phyloP scores from a whole-genome alignment of 1,140 invertebrate species.

The Protaetia brevitarsis region DNA sequence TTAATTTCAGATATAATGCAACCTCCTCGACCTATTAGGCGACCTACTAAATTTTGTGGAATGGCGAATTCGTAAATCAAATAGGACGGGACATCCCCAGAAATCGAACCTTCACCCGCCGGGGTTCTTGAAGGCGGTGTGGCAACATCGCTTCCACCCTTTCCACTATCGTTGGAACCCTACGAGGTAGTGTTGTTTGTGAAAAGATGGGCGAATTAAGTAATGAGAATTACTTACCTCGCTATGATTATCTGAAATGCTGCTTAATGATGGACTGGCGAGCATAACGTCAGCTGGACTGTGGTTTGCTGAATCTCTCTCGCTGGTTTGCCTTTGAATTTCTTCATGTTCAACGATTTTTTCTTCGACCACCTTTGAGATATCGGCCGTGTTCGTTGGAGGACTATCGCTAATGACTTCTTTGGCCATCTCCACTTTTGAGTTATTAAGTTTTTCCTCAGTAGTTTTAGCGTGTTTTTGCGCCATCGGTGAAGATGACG shows the following conservation, averaged over 20 bases:
- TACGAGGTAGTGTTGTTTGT: no score
- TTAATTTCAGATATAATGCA: constrained; percentile 79
- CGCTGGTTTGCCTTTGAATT: constrained; percentile 52
- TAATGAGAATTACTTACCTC: no score
- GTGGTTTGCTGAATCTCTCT: constrained; percentile 65
- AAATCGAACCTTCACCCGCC: constrained; percentile 23
- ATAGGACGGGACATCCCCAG: constrained; percentile 25
- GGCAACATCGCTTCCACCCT: constrained; percentile 66
- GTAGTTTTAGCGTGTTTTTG: constrained; percentile 8
- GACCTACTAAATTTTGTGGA: constrained; percentile 75
- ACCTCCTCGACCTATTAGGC: constrained; percentile 83
- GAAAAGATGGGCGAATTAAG: no score
- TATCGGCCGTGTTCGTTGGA: neutral
- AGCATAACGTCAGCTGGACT: constrained; percentile 64
- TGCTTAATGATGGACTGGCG: constrained; percentile 61
- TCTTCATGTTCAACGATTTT: constrained; percentile 43
- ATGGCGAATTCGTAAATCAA: constrained; percentile 74
- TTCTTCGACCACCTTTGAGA: no score
- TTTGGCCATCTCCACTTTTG: constrained; percentile 20
- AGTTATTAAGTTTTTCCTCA: neutral
- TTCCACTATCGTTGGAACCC: constrained; percentile 75
- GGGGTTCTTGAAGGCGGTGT: constrained; percentile 52
- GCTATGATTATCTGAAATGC: constrained; percentile 65
- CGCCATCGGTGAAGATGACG: constrained; percentile 1
- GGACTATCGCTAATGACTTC: constrained; percentile 32